Evolutionary conservation across 1,140 invertebrate species (phyloP), one percentile per base, ranked within the genome.

Genomic region (Apocrypta bakeri): DNA sequence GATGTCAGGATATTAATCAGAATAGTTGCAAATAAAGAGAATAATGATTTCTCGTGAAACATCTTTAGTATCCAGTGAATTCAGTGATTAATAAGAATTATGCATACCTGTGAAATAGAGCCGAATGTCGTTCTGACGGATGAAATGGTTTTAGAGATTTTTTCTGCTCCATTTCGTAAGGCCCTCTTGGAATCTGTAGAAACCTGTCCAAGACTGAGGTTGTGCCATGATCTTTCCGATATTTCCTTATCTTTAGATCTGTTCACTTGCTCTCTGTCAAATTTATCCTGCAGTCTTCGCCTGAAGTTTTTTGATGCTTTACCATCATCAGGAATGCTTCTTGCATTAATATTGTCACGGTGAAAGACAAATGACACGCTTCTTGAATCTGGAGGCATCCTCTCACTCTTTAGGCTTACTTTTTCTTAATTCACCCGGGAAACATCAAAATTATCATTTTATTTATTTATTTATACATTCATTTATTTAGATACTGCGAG

Each of bases 131-230:
- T 92, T 83, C 93, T 90, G 4, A 95, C 92, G 17, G 90, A 93
- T 40, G 93, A 93, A 83, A 94, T 93, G 1, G 94, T 94, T 87
- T 91, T 94, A 4, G 93, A 93, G 21, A 94, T 88, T 84, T 92
- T 94, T 37, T 94, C 93, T 17, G 93, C 93, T 17, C 94, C 90
- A 83, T 87, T 92, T 82, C 93, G 88, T 7, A 94, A 84, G 6
- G 88, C 92, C 83, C 90, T 90, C 83, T 93, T 89, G 0, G 93
- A 91, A 40, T 92, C 91, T 17, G 89, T 88, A 1, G 91, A 92
- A 76, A 92, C 88, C 78, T 89, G 88, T 37, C 89, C 87, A 12
- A 91, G 79, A 63, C 86, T 88, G 0, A 91, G 82, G 79, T 92
- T 91, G 37, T 89, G 90, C 92, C 92, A 92, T 27, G 87, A 83